Base-by-base conservation (phyloP, 2,888 invertebrate species). In the Scelioninae gen. 2 region DNA sequence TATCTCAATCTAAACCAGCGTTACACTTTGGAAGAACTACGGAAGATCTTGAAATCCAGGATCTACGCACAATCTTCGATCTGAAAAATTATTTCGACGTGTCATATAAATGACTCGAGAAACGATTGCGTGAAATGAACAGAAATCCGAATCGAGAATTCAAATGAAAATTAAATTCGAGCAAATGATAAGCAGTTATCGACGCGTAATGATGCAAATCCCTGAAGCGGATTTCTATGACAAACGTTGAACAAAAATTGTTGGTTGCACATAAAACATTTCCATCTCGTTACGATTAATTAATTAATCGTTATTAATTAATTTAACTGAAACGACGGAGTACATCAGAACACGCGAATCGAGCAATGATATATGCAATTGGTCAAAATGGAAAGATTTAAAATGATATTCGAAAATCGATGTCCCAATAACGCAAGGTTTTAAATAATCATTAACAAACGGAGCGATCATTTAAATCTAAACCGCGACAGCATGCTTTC, bases 21-120 rank as follows among this genome's bases (percentile, higher is more conserved):
- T n/a, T n/a, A 31, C 9, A 3, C 16, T 43, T 19, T 6, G 19
- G 43, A 22, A 43, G 43, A 43, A 43, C n/a, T 19, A 43, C 19
- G 19, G 43, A 43, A 43, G 43, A n/a, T 25, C 25, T 25, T 25
- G 35, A 35, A 35, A 41, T 10, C 43, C 43, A 43, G 43, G 43
- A 43, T n/a, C 19, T 43, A 43, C 19, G 19, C 19, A 4, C 19
- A 18, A 16, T 43, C 43, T 43, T 43, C 43, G 19, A 11, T 19
- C 43, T 43, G 43, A 43, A 43, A 43, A 19, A 41, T 41, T 2
- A 41, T 18, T 18, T 18, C 1, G 3, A 41, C 18, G 1, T 18
- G 10, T 41, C 18, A 41, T 41, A 31, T 31, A 6, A 9, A 2
- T 22, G 22, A 31, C 9, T 31, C 7, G 31, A 31, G 31, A 25